Percentiles rank a stretch among this genome's conserved stretches.
phyloP scores from a whole-genome alignment of 2,888 invertebrate species.

The Lasiommata megera region DNA sequence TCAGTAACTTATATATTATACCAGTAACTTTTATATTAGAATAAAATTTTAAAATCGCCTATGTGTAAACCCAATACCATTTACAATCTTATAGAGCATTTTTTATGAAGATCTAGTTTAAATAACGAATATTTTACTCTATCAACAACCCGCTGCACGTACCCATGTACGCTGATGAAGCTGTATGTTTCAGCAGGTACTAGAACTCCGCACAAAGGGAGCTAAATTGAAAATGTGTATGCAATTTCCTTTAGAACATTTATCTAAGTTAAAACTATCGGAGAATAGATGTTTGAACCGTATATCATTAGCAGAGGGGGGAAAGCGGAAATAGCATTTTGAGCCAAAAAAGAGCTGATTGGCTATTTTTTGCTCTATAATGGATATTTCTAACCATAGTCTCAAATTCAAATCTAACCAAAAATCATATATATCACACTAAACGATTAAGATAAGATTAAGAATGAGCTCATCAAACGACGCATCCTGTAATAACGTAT shows the following conservation, averaged over 20 bases:
- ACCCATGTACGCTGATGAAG: conserved; percentile 21
- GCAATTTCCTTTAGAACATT: conserved; percentile 32
- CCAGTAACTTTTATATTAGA: too few species aligned
- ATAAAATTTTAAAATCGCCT: too few species aligned
- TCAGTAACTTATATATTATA: too few species aligned
- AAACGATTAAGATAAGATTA: too few species aligned
- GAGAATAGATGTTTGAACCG: background rate
- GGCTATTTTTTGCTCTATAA: background rate
- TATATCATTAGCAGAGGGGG: background rate
- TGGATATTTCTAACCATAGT: background rate
- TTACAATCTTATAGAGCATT: too few species aligned
- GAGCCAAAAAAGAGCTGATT: background rate
- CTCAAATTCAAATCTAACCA: too few species aligned
- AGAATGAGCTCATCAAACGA: too few species aligned
- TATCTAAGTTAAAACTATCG: conserved; percentile 28
- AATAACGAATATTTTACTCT: background rate
- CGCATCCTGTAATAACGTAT: too few species aligned
- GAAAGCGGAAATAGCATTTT: background rate
- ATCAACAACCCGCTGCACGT: conserved; percentile 24
- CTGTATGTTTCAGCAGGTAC: conserved; percentile 16
- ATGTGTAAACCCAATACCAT: too few species aligned
- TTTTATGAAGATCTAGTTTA: background rate
- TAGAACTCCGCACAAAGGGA: conserved; percentile 25
- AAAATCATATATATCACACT: too few species aligned
- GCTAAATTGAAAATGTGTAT: conserved; percentile 31